Evolutionary conservation across 2,888 invertebrate genomes (phyloP), one percentile per base, ranked within the genome.

Genomic region (Hoplodrina ambigua): DNA sequence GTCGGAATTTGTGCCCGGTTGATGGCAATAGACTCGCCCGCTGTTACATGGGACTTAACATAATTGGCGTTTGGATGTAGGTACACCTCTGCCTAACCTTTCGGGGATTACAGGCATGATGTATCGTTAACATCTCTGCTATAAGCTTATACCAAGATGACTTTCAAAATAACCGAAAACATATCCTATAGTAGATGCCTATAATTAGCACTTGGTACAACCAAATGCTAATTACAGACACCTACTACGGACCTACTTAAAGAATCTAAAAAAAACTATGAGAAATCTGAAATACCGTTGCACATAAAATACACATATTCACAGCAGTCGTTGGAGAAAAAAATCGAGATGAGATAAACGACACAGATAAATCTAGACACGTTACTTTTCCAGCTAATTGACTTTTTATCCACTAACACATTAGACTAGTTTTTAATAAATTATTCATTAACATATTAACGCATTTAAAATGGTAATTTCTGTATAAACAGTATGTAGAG

Each of bases 391-490:
- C 55, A 65, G 62, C 60, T 81, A 77, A 79, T 79, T 81, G 72
- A 71, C 68, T 80, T 78, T 81, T 78, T 79, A 72, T 81, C 33
- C 62, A 60, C 64, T 75, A 80, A 44, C 69, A 75, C 69, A 75
- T 80, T 49, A 74, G 50, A 64, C 68, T 58, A 69, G 64, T 75
- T 80, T 75, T 80, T 54, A 54, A 77, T 80, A 61, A 44, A 69
- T 80, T 64, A 80, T 77, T 80, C 80, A 80, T 75, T 75, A 80
- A 58, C 77, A 75, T 69, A 80, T 33, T 74, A 61, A 77, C 77
- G 77, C 60, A 69, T 58, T 61, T 75, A 54, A 75, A 75, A 77
- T 80, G 77, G 41, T 55, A 75, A 80, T 80, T 63, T 55, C 50
- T 68, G 69, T 61, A 61, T 64, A 46, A 60, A 41, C 15, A 61